Evolutionary conservation across 1,140 invertebrate genomes (phyloP).

Genomic region (Anagrus nilaparvatae): DNA sequence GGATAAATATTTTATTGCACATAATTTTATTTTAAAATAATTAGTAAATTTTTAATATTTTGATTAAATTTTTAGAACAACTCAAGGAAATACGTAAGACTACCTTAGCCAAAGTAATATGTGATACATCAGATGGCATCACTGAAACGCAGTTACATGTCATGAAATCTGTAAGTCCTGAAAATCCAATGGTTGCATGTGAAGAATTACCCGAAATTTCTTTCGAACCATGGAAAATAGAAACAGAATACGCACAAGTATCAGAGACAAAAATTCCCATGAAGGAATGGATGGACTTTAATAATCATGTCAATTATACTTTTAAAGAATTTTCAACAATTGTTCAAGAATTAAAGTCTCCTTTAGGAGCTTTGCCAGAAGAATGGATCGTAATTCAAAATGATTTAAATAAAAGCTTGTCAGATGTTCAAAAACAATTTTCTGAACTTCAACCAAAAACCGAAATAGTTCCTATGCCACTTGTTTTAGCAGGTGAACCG

Average conservation of each 20-base stretch:
- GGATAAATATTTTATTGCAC: no score
- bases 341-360: not conserved
- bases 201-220: conserved; percentile 45
- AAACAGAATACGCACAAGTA: not conserved
- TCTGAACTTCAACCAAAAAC: conserved; percentile 1
- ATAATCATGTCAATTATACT: conserved; percentile 13
- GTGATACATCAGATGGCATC: conserved; percentile 75
- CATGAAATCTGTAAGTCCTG: conserved; percentile 51
- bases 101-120: conserved; percentile 75
- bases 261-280: not conserved
- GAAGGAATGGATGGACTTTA: conserved; percentile 15
- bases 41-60: no score
- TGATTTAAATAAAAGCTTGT: conserved; percentile 17
- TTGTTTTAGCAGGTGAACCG: not conserved
- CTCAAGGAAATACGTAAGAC: conserved; percentile 75
- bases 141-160: conserved; percentile 63
- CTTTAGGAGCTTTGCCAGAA: not conserved
- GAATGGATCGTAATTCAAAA: conserved; percentile 18
- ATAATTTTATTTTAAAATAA: no score
- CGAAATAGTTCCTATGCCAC: no score
- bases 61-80: conserved; percentile 72
- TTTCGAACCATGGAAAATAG: conserved; percentile 48
- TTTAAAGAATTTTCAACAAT: conserved; percentile 5
- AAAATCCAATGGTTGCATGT: conserved; percentile 56
- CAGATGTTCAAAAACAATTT: conserved; percentile 17